Conservation (phyloP, 2,888 invertebrate genomes). For the Brenthis ino region DNA sequence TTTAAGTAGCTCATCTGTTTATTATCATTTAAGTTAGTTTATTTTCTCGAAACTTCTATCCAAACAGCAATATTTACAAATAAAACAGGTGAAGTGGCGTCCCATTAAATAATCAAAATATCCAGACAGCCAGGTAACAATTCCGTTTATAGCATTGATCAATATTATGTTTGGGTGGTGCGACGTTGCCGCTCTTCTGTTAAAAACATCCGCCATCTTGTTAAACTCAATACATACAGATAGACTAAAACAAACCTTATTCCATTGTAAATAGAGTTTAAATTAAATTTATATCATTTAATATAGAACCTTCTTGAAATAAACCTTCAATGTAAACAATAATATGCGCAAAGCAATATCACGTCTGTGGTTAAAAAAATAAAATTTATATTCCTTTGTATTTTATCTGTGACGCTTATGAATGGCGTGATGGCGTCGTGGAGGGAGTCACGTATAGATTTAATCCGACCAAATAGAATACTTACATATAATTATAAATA, state of each 20-base stretch:
- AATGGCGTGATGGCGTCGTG: conserved; percentile 43
- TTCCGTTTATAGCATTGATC: conserved; percentile 66
- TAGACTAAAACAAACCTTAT: conserved; percentile 29
- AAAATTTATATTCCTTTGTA: conserved; percentile 22
- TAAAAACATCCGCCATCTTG: conserved; percentile 51
- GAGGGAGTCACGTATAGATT: conserved; percentile 48
- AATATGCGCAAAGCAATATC: conserved; percentile 9
- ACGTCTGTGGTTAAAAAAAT: accelerated
- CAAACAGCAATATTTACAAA: not conserved
- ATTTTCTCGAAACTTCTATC: not conserved
- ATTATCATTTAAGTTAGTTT: not conserved
- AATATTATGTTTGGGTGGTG: conserved; percentile 50
- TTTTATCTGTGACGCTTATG: conserved; percentile 27
- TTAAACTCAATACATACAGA: conserved; percentile 2
- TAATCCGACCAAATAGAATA: conserved; percentile 13
- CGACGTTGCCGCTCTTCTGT: conserved; percentile 63
- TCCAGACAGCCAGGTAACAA: conserved; percentile 44
- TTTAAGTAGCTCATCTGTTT: not conserved
- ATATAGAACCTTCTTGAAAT: conserved; percentile 40
- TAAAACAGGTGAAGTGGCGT: conserved; percentile 15
- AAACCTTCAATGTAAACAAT: conserved; percentile 41
- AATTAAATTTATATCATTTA: not conserved
- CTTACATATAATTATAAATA: not conserved
- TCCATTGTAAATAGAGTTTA: accelerated
- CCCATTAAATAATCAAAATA: conserved; percentile 6